Conservation (phyloP, 1,140 invertebrate species). For the Temnothorax nylanderi region DNA sequence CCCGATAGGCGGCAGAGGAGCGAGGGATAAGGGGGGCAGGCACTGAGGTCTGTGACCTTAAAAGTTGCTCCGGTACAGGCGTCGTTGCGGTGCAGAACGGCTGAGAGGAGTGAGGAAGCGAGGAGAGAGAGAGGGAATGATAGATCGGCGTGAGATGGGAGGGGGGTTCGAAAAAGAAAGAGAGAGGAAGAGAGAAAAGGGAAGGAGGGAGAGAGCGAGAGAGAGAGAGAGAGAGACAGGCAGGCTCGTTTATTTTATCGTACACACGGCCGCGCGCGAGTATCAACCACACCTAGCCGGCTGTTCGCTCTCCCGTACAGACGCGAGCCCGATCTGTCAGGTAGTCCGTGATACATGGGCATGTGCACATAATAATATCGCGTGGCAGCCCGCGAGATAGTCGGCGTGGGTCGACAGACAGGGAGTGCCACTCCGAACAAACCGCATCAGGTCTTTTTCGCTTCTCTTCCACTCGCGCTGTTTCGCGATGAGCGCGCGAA, state of each 20-base stretch:
- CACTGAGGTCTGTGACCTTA: slow-evolving; percentile 72
- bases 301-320: slow-evolving; percentile 57
- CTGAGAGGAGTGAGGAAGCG: background rate
- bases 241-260: slow-evolving; percentile 77
- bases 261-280: slow-evolving; percentile 69
- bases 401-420: slow-evolving; percentile 83
- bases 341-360: slow-evolving; percentile 81
- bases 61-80: slow-evolving; percentile 67
- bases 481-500: background rate
- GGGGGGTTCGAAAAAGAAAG: slow-evolving; percentile 4
- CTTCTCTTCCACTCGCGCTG: slow-evolving; percentile 24
- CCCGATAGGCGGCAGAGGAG: slow-evolving; percentile 16
- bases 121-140: slow-evolving; percentile 43
- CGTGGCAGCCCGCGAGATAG: slow-evolving; percentile 77
- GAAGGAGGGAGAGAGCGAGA: background rate
- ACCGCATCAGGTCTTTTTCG: slow-evolving; percentile 65
- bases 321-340: slow-evolving; percentile 82
- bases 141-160: slow-evolving; percentile 41
- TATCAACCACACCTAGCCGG: slow-evolving; percentile 78
- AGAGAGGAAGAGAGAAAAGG: background rate
- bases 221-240: slow-evolving; percentile 39
- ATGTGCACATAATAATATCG: slow-evolving; percentile 79
- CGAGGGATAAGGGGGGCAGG: slow-evolving; percentile 3
- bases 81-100: slow-evolving; percentile 49
- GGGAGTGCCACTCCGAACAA: slow-evolving; percentile 80